A percentile compares a stretch with the other conserved stretches of the same genome.
These are phyloP conservation scores for Crossocerus cetratus DNA, from an alignment of 2,888 invertebrate genomes.

Conservation along the genomic window DNA sequence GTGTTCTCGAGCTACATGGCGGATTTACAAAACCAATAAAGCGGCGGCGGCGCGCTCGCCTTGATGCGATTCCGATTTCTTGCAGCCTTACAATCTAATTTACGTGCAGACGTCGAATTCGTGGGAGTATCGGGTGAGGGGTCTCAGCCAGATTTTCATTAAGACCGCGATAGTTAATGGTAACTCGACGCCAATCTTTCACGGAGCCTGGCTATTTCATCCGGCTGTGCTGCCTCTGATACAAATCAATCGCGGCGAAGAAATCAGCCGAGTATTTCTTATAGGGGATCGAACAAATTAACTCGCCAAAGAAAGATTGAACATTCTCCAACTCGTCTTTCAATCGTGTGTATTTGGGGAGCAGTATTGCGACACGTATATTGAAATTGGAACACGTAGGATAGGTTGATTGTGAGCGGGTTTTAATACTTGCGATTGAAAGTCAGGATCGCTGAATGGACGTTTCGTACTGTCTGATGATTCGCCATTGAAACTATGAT, in stretches of 20 bases:
- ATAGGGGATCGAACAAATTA: too few relatives aligned
- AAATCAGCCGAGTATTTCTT: too few relatives aligned
- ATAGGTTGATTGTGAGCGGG: constrained; percentile 57
- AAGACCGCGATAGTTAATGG: background rate
- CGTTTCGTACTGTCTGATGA: constrained; percentile 38
- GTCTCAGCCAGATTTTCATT: background rate
- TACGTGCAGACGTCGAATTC: background rate
- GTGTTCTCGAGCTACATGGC: constrained; percentile 43
- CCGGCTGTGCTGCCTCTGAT: too few relatives aligned
- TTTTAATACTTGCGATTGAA: constrained; percentile 73
- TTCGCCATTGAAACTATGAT: constrained; percentile 46
- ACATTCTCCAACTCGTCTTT: constrained; percentile 37
- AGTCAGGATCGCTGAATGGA: constrained; percentile 65
- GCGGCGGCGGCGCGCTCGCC: constrained; percentile 1
- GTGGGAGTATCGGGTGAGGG: background rate
- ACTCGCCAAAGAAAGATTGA: background rate
- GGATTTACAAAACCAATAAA: constrained; percentile 56
- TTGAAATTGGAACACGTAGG: constrained; percentile 38
- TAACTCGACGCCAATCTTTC: too few relatives aligned
- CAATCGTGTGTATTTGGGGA: constrained; percentile 71
- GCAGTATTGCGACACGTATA: constrained; percentile 61
- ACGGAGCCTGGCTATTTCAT: too few relatives aligned
- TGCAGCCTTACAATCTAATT: constrained; percentile 3
- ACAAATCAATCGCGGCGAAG: too few relatives aligned
- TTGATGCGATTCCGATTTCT: constrained; percentile 47